phyloP scores from a whole-genome alignment of 2,797 vertebrate species.

The Anabas testudineus region DNA sequence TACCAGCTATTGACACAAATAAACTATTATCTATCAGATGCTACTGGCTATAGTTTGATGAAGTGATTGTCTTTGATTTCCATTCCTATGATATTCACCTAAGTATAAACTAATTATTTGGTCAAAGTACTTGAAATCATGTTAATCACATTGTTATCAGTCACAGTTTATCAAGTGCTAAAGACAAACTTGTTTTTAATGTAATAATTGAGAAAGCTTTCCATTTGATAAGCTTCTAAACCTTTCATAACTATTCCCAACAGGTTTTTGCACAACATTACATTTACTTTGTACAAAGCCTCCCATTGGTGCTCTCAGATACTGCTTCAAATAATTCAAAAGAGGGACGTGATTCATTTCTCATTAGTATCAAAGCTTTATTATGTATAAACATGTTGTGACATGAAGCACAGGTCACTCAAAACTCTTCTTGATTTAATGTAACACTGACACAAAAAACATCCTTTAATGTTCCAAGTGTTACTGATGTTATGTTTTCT shows the following conservation, averaged over 20 bases:
- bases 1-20: constrained; percentile 59
- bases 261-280: background rate
- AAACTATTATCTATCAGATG: constrained; percentile 12
- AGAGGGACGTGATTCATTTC: no score
- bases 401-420: no score
- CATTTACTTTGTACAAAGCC: background rate
- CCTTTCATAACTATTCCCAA: background rate
- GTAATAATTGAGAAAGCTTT: background rate
- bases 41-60: constrained; percentile 4
- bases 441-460: background rate
- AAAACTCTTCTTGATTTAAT: background rate
- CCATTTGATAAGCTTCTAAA: background rate
- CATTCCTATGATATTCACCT: background rate
- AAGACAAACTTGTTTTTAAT: background rate
- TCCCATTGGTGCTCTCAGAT: background rate
- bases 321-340: background rate
- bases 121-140: background rate
- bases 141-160: background rate
- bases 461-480: no score
- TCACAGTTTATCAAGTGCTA: background rate
- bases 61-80: background rate
- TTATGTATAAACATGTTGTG: no score
- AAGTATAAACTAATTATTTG: background rate
- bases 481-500: background rate
- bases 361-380: no score